Evolutionary conservation across 2,888 invertebrate species (phyloP).

Genomic region (Microplitis deprimator): DNA sequence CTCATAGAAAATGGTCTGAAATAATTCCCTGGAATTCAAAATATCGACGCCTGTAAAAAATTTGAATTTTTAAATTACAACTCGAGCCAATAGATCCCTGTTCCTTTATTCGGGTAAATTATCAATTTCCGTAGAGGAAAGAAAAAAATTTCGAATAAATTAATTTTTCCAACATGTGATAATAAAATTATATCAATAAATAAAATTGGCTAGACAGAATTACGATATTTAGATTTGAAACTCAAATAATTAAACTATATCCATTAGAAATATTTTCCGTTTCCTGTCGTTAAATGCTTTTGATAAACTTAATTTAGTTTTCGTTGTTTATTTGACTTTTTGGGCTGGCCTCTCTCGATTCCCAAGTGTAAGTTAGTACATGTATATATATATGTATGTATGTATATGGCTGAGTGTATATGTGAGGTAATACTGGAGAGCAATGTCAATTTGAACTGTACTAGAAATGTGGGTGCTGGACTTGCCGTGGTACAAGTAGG

Average conservation of each 20-base stretch:
- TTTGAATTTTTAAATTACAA: no score
- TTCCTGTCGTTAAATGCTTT: slow-evolving; percentile 55
- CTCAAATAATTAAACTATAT: slow-evolving; percentile 56
- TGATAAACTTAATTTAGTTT: slow-evolving; percentile 7
- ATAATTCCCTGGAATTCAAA: no score
- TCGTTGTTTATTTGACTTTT: neutral
- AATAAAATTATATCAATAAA: no score
- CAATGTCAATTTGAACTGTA: slow-evolving; percentile 13
- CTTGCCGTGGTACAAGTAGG: neutral
- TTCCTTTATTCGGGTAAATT: no score
- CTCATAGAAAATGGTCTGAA: no score
- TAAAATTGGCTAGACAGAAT: neutral
- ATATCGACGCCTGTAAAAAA: no score
- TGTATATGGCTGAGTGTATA: neutral
- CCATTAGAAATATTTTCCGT: slow-evolving; percentile 45
- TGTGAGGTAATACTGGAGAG: slow-evolving; percentile 2
- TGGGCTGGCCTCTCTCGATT: neutral
- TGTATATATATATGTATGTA: neutral
- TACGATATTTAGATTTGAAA: neutral
- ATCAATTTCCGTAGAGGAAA: no score
- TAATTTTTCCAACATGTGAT: no score
- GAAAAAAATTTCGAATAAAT: no score
- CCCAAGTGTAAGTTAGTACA: neutral
- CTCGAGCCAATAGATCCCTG: no score
- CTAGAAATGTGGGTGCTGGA: neutral